Percentiles rank a stretch among this genome's conserved stretches.
Conservation (phyloP, 2,113 vertebrate species). For the Pionites leucogaster region DNA sequence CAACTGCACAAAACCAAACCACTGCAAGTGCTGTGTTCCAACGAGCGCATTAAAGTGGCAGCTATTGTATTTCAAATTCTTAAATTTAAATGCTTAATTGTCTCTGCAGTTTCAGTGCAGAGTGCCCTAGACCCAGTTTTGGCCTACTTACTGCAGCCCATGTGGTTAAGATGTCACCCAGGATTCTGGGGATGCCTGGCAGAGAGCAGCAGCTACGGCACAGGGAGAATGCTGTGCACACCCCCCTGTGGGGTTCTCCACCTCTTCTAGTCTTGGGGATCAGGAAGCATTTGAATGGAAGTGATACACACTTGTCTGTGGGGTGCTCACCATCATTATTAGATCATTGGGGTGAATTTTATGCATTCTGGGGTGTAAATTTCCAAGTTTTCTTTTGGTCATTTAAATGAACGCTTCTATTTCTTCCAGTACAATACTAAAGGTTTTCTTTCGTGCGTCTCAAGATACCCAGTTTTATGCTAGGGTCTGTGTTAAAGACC, state of each 20-base stretch:
- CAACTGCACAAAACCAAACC: neutral
- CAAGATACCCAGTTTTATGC: neutral
- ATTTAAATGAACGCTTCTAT: neutral
- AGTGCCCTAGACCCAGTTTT: neutral
- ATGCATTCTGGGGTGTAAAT: neutral
- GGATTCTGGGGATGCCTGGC: neutral
- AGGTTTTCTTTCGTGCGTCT: neutral
- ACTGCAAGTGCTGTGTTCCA: neutral
- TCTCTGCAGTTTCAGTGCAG: neutral
- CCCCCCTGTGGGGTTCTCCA: neutral
- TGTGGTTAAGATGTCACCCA: rapidly evolving
- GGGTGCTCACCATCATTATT: neutral
- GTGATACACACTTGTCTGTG: neutral
- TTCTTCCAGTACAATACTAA: neutral
- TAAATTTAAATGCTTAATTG: neutral
- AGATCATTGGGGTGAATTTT: neutral
- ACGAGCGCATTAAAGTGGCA: neutral
- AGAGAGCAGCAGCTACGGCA: neutral
- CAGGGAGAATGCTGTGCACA: too few relatives aligned
- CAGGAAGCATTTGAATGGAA: neutral
- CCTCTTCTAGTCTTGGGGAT: neutral
- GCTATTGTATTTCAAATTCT: neutral
- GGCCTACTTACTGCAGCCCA: neutral
- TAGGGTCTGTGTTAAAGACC: neutral
- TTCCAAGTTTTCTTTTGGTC: neutral